Base-by-base conservation (phyloP, 2,797 vertebrate species). In the Nothura maculosa region DNA sequence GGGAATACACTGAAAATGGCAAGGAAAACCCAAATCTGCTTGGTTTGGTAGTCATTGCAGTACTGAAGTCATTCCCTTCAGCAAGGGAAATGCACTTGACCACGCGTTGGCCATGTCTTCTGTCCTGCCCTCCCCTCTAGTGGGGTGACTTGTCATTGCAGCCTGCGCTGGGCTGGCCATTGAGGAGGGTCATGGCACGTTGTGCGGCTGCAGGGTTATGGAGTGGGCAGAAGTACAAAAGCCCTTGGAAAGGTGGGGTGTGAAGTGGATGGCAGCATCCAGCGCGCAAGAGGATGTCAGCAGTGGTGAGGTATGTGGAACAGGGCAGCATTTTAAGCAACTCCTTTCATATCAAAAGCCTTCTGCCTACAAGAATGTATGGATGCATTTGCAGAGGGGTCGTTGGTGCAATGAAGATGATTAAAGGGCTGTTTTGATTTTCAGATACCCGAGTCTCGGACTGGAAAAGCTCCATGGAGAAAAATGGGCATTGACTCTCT, bases 61-160 rank as follows among this genome's bases (percentile, higher is more conserved):
- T 6, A 2, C 13, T 2, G 76, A 43, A 83, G 32, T 45, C 0
- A 0, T 4, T 50, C n/a, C 20, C 55, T 69, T 32, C 67, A 1
- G 52, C 2, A 54, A 10, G 57, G 87, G 57, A 80, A 93, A 28
- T 15, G 54, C 48, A 1, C 70, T 57, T 17, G 74, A 9, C 81
- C 72, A 3, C 15, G 74, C 10, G 0, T 3, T 38, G 76, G 87
- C 42, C 73, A 8, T 43, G 1, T 34, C 80, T 87, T 15, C 92
- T 89, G 89, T 95, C 92, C 96, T 96, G 95, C 94, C 89, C 94
- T 60, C 85, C 96, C 96, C 95, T 96, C 96, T 94, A 96, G 96
- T 90, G 96, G 95, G 80, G 3, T 8, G 32, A 47, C 12, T 25
- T 19, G 43, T 66, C 89, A 55, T 28, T 96, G 96, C 96, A 95